These are phyloP conservation scores for Actenoides lindsayi DNA, from an alignment of 2,113 vertebrate genomes.

Conservation along the genomic window DNA sequence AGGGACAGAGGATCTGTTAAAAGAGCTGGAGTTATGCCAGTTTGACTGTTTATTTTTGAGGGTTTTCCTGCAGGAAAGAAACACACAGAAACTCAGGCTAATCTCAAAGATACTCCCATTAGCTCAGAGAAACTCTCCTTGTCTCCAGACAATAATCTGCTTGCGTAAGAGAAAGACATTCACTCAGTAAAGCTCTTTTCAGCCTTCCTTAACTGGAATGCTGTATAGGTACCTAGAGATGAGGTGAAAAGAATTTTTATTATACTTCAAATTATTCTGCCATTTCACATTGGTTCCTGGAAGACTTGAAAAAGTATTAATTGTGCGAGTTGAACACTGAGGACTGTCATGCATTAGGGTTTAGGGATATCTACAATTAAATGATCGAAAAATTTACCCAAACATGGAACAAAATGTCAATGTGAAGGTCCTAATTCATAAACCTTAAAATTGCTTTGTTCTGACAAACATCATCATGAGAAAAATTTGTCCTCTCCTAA, in stretches of 20 bases:
- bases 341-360: accelerated
- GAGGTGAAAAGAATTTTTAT: not conserved
- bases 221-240: not conserved
- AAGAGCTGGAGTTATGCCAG: not conserved
- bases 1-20: not conserved
- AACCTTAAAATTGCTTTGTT: not conserved
- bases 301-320: not conserved
- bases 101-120: not conserved
- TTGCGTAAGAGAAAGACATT: not conserved
- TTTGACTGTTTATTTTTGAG: not conserved
- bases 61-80: not conserved
- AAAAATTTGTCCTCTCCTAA: not conserved
- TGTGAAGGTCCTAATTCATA: not conserved
- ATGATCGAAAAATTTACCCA: not conserved
- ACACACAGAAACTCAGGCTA: not conserved
- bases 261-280: not conserved
- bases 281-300: not conserved
- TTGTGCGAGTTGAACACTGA: not conserved
- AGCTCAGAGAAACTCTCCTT: not conserved
- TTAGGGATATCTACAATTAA: not conserved
- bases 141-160: not conserved
- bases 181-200: not conserved
- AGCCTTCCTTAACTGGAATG: not conserved
- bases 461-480: not conserved
- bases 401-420: not conserved